Evolutionary conservation across 2,888 invertebrate species (phyloP), one percentile per base, ranked within the genome.

Genomic region (Melanchra persicariae): DNA sequence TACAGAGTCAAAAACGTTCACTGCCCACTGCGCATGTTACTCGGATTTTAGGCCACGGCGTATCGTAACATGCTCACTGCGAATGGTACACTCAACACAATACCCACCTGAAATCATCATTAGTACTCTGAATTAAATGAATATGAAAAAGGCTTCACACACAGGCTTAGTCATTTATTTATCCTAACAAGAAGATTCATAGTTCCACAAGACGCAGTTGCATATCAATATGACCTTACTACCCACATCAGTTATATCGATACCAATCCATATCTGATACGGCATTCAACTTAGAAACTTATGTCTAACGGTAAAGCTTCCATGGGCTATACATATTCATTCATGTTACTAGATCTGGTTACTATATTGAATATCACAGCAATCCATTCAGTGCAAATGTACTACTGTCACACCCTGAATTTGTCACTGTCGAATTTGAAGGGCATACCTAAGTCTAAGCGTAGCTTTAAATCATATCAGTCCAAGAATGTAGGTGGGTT

Each of bases 311-410:
- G 72, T 62, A 63, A 54, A 63, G 17, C 19, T 40, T 54, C 37
- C 24, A 60, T 34, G 1, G 17, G 24, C 58, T 54, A 54, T 59
- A 47, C 10, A 52, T 40, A 37, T 30, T 52, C 19, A 40, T 71
- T 54, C 52, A 43, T 62, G 51, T 51, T 19, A 45, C 52, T n/a
- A 78, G 79, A 74, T 79, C 57, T 58, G 26, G 47, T 52, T 58
- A 49, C 47, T 0, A 59, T 51, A 74, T 62, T 70, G 34, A 71
- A 71, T 70, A 78, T 9, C 19, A 34, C 34, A 8, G 40, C 12
- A 45, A 40, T 30, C 9, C 17, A 62, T 52, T 74, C 19, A 70
- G 34, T 45, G 49, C 26, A 52, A 78, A 78, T 74, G 19, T 43
- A 34, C 22, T 52, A 24, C 4, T 19, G 71, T 60, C 43, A 43